These are phyloP conservation scores for Clarias gariepinus DNA, from an alignment of 2,113 vertebrate genomes.

Conservation along the genomic window DNA sequence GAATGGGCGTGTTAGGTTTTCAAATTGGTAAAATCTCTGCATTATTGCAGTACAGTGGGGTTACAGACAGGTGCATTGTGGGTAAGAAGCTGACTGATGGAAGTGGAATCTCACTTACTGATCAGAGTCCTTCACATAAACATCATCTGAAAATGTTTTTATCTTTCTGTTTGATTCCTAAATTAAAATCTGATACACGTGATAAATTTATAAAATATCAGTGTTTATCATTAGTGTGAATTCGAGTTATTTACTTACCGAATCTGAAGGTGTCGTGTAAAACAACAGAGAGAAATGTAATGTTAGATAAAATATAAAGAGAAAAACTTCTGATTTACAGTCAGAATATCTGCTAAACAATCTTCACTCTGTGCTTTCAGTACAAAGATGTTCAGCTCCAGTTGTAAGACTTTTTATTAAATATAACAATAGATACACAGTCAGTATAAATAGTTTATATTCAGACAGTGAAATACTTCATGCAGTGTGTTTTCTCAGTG, in stretches of 20 bases:
- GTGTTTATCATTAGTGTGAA: neutral
- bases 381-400: too few relatives aligned
- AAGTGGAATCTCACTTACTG: neutral
- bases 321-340: too few relatives aligned
- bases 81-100: slow-evolving; percentile 3
- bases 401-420: too few relatives aligned
- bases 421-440: too few relatives aligned
- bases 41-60: neutral
- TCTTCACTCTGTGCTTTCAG: too few relatives aligned
- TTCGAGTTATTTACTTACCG: slow-evolving; percentile 11
- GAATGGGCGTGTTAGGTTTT: too few relatives aligned
- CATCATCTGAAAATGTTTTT: neutral
- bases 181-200: neutral
- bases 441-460: too few relatives aligned
- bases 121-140: slow-evolving; percentile 3
- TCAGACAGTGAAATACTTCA: too few relatives aligned
- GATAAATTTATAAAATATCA: neutral
- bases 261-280: rapidly evolving
- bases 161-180: neutral
- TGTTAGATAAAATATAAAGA: slow-evolving; percentile 1
- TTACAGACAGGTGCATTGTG: neutral
- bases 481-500: too few relatives aligned
- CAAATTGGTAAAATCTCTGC: neutral
- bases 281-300: slow-evolving; percentile 14
- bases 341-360: too few relatives aligned